Base-by-base conservation (phyloP, 2,888 invertebrate genomes). In the Dynastes maya region DNA sequence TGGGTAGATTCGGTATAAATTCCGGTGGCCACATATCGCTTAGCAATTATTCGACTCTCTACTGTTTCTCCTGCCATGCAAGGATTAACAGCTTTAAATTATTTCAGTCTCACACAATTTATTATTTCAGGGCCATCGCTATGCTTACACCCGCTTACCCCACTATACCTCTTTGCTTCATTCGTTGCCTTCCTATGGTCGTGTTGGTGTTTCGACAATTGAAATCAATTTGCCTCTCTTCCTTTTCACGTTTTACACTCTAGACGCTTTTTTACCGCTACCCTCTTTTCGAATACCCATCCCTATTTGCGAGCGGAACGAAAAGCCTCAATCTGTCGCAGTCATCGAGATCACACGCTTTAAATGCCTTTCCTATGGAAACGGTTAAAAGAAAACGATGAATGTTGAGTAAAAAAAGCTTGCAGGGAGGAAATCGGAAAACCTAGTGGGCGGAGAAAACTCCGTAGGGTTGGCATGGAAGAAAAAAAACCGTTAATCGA, bases 191-290 rank as follows among this genome's bases (percentile, higher is more conserved):
- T 55, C 16, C 55, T n/a, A 55, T 55, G 16, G 55, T 82, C 80
- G 80, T 81, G 83, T 82, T 82, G 82, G 51, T 71, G 71, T 71
- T 71, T 71, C 71, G 71, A 40, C 71, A 71, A 71, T 58, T 71
- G 71, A 84, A 84, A 84, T 85, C 85, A 85, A 85, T 85, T 84
- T 84, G 84, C 83, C 81, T 29, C 71, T 55, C 71, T 71, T 71
- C 71, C 71, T 71, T 71, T 71, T 71, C 71, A 58, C 71, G 71
- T 71, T 71, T 55, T 80, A 81, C 79, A 78, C 58, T 55, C 71
- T 53, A 58, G 71, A 55, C 71, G 58, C 58, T 71, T 71, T 71
- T 71, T 55, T 53, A 1, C 40, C 71, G 51, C 32, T 58, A 29
- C 37, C 71, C 58, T 55, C 55, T 16, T n/a, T 55, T 55, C 37